A percentile compares a stretch with the other conserved stretches of the same genome.
phyloP scores from a whole-genome alignment of 2,113 vertebrate species.

The Raja brachyura region DNA sequence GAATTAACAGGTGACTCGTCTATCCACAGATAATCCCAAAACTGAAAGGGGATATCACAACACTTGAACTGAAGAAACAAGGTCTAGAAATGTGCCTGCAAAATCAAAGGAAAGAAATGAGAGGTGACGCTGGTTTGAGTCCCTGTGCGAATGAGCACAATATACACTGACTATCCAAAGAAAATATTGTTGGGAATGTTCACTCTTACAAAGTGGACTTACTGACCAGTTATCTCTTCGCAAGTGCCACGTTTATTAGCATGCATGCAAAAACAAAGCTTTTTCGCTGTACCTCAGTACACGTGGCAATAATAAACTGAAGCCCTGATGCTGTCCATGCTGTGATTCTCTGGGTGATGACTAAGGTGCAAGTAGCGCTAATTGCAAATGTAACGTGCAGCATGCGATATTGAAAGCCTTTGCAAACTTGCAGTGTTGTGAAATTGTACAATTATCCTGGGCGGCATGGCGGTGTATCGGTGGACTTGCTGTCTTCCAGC shows the following conservation, averaged over 20 bases:
- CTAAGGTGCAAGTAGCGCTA: not conserved
- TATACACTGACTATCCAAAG: not conserved
- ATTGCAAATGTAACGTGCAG: not conserved
- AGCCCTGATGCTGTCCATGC: too few species aligned
- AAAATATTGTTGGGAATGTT: not conserved
- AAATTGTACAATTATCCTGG: not conserved
- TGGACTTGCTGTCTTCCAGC: too few species aligned
- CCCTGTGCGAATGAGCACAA: not conserved
- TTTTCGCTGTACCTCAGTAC: too few species aligned
- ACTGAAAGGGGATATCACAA: conserved; percentile 76
- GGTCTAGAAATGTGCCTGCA: conserved; percentile 71
- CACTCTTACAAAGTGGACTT: not conserved
- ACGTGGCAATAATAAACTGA: too few species aligned
- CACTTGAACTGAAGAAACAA: conserved; percentile 70
- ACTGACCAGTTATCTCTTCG: not conserved
- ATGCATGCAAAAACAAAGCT: too few species aligned
- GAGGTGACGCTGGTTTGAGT: conserved; percentile 58
- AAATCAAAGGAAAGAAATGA: conserved; percentile 71
- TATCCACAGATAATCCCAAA: conserved; percentile 69
- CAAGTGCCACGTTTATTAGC: not conserved
- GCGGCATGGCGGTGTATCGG: too few species aligned
- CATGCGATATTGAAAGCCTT: not conserved
- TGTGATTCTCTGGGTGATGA: not conserved
- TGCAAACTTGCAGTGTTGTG: not conserved
- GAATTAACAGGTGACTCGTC: not conserved